Evolutionary conservation across 1,140 invertebrate species (phyloP).

Genomic region (Cecropterus lyciades): DNA sequence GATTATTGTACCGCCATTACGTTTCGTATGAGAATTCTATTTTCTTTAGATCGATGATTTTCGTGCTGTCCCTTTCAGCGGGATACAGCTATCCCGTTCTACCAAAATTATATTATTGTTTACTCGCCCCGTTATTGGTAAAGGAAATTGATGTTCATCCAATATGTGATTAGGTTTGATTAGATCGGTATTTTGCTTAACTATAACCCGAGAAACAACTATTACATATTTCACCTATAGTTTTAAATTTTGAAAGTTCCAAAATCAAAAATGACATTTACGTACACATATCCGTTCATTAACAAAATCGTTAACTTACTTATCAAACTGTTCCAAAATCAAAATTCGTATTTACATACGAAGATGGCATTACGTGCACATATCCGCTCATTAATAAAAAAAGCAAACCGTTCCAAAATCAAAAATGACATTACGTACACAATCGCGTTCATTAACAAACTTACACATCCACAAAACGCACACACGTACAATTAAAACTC

Average conservation of each 20-base stretch:
- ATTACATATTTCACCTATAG: background rate
- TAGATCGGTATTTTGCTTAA: conserved; percentile 23
- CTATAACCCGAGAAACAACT: background rate
- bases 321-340: too few species aligned
- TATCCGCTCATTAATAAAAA: conserved; percentile 25
- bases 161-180: conserved; percentile 63
- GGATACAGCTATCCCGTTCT: conserved; percentile 48
- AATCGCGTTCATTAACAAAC: too few species aligned
- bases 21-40: conserved; percentile 83
- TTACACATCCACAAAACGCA: too few species aligned
- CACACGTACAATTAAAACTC: too few species aligned
- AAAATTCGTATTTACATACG: too few species aligned
- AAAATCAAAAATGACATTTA: too few species aligned
- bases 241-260: too few species aligned
- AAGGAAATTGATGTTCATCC: conserved; percentile 60
- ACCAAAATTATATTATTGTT: conserved; percentile 76
- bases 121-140: conserved; percentile 71
- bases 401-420: too few species aligned
- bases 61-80: conserved; percentile 49
- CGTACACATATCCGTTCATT: too few species aligned
- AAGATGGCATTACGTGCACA: too few species aligned
- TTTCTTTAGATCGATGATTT: conserved; percentile 74
- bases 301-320: too few species aligned
- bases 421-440: too few species aligned
- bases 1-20: conserved; percentile 80